A percentile compares a stretch with the other conserved stretches of the same genome.
These are phyloP conservation scores for Sciurus vulgaris DNA, from an alignment of 2,797 vertebrate genomes.

Conservation along the genomic window DNA sequence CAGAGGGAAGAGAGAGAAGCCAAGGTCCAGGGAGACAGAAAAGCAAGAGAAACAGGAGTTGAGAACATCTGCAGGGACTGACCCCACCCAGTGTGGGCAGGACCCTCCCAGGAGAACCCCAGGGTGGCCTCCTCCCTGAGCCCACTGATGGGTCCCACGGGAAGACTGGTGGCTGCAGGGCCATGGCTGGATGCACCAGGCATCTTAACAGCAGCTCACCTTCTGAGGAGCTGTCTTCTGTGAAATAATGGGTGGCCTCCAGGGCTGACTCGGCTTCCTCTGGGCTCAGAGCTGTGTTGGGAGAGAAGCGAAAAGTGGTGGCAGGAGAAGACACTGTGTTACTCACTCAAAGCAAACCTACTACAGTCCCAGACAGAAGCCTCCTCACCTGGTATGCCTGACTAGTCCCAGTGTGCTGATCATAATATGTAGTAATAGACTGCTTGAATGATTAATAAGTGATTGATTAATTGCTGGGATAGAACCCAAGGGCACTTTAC, in stretches of 20 bases:
- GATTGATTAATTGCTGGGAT: too few species aligned
- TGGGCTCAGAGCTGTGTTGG: slow-evolving; percentile 91
- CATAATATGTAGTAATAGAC: not conserved
- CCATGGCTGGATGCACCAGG: not conserved
- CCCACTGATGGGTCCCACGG: rapidly evolving
- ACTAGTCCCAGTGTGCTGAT: rapidly evolving
- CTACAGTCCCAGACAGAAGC: not conserved
- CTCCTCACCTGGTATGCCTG: rapidly evolving
- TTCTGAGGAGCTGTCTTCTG: slow-evolving; percentile 90
- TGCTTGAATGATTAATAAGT: too few species aligned
- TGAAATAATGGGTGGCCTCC: slow-evolving; percentile 95
- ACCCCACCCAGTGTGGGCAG: not conserved
- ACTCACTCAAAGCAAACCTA: not conserved
- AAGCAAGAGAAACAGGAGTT: slow-evolving; percentile 82
- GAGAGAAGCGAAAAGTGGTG: slow-evolving; percentile 43
- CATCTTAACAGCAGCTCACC: slow-evolving; percentile 84
- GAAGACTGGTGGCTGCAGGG: not conserved
- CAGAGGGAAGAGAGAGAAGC: slow-evolving; percentile 79
- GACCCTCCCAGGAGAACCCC: not conserved
- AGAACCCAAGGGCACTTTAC: not conserved
- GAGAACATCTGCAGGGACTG: slow-evolving; percentile 31
- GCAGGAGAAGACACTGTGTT: not conserved
- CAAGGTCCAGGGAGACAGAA: slow-evolving; percentile 81
- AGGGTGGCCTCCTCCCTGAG: not conserved
- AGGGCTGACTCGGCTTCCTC: slow-evolving; percentile 97